phyloP scores from a whole-genome alignment of 2,888 invertebrate genomes.

The Caenorhabditis wallacei region DNA sequence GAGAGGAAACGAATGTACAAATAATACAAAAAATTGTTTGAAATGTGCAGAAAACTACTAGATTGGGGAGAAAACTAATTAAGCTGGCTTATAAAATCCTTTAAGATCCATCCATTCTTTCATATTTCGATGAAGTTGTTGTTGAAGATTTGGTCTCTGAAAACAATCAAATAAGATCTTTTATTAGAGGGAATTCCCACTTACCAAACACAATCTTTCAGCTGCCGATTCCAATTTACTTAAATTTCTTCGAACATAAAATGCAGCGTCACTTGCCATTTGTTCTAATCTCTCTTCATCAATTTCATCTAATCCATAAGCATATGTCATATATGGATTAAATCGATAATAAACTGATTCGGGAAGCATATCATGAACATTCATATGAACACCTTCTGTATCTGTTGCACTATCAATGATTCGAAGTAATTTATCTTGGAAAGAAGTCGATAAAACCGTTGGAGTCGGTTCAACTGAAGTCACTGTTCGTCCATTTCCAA shows the following conservation, averaged over 20 bases:
- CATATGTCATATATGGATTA: constrained; percentile 92
- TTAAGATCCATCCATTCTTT: constrained; percentile 45
- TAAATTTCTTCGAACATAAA: constrained; percentile 91
- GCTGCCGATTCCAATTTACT: constrained; percentile 86
- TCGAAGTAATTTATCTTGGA: constrained; percentile 75
- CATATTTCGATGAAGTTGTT: constrained; percentile 40
- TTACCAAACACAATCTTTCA: constrained; percentile 66
- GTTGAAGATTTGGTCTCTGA: constrained; percentile 51
- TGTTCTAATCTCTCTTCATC: constrained; percentile 87
- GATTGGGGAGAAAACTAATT: background rate
- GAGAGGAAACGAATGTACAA: constrained; percentile 29
- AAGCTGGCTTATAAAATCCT: constrained; percentile 62
- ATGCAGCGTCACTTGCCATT: constrained; percentile 89
- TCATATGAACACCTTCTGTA: constrained; percentile 91
- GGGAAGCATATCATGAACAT: constrained; percentile 88
- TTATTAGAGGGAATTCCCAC: too few relatives aligned
- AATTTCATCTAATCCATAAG: constrained; percentile 90
- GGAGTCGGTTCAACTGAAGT: constrained; percentile 72
- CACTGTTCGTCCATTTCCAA: constrained; percentile 88
- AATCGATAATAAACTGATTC: constrained; percentile 85
- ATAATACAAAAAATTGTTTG: constrained; percentile 24
- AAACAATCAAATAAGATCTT: background rate
- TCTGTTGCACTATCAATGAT: constrained; percentile 92
- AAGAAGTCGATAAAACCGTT: constrained; percentile 64
- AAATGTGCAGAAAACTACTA: constrained; percentile 11